Base-by-base conservation (phyloP, 2,888 invertebrate species). In the Oligia fasciuncula region DNA sequence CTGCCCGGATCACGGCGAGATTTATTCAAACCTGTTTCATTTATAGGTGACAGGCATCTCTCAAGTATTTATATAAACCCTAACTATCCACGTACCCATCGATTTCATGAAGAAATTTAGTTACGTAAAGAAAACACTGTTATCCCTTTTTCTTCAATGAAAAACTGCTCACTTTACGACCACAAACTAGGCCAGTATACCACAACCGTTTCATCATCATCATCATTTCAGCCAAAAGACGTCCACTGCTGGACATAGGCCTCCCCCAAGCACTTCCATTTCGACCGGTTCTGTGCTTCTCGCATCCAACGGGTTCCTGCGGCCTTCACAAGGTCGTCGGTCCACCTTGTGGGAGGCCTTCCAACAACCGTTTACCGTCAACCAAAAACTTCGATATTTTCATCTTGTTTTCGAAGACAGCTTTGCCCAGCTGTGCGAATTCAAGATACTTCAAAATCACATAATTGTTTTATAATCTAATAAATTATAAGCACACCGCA, bases 401-500 rank as follows among this genome's bases (percentile, higher is more conserved):
- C 51, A 40, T 81, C 23, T 54, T 49, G 40, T 81, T 79, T 77
- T 23, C 23, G 2, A 29, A 14, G 1, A 54, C 17, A 67, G 62
- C n/a, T 46, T 67, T 77, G 0, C 23, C 13, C 46, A 60, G 35
- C 60, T 67, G 46, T 5, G 13, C 1, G 14, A 66, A 51, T 43
- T 23, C 40, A 13, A 51, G 11, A 35, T 13, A 49, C 35, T 76
- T 81, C 35, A 49, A 29, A 79, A 19, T 23, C n/a, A 19, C 40
- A 17, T 46, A 35, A 29, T 69, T 49, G 11, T 63, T 23, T 23
- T 9, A 35, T 46, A 62, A 57, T 67, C 46, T 57, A 81, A 57
- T 85, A 70, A 83, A 82, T 85, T 72, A 76, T 29, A 35, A 72
- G 19, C 46, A 69, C 23, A 73, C 86, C 83, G 46, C 83, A 83